Evolutionary conservation across 2,797 vertebrate genomes (phyloP).

Genomic region (Channallabes apus): DNA sequence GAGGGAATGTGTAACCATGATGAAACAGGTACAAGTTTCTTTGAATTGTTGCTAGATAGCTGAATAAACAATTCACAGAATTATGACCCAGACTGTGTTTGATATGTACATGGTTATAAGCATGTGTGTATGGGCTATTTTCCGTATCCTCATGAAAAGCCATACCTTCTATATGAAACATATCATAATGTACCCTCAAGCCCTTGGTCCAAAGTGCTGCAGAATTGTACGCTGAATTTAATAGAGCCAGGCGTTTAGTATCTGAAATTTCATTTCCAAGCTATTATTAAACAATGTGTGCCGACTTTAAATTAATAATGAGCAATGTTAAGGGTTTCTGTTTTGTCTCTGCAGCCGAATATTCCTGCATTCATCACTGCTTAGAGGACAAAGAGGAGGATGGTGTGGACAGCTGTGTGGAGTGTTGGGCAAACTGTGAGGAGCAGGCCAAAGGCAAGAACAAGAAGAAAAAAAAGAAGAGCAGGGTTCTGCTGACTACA

Average conservation of each 20-base stretch:
- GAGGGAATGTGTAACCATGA: conserved; percentile 97
- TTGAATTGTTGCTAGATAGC: neutral
- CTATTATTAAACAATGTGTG: neutral
- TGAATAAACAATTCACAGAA: neutral
- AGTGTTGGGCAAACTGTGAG: conserved; percentile 89
- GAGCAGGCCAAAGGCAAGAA: conserved; percentile 84
- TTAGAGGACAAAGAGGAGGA: conserved; percentile 89
- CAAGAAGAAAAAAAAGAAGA: conserved; percentile 97
- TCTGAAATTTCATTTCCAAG: neutral
- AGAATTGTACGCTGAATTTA: too few relatives aligned
- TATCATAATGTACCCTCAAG: neutral
- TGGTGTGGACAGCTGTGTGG: conserved; percentile 84
- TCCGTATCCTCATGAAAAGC: neutral
- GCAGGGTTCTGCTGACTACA: conserved; percentile 78
- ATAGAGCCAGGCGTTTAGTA: neutral
- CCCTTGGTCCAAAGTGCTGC: too few relatives aligned
- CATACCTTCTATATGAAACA: neutral
- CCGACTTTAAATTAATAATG: neutral
- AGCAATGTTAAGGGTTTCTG: neutral
- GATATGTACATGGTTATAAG: neutral
- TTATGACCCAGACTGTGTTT: neutral
- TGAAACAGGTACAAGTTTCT: conserved; percentile 78
- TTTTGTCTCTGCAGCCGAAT: conserved; percentile 73
- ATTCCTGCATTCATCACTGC: conserved; percentile 78
- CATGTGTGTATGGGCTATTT: too few relatives aligned